Conservation (phyloP, 2,888 invertebrate genomes). For the Plutella xylostella region DNA sequence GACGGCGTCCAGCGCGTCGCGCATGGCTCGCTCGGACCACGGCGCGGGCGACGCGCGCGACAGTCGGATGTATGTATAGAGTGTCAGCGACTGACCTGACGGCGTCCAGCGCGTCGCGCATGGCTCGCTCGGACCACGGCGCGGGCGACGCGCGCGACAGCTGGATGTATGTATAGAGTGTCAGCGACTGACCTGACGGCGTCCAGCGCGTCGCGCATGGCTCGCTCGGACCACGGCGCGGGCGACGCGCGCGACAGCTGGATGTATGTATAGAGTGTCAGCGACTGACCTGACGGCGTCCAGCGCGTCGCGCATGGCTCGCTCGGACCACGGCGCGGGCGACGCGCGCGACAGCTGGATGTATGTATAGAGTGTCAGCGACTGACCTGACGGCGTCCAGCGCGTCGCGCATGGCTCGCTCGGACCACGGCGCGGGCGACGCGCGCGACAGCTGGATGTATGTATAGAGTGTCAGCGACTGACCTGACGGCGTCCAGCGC, state of each 20-base stretch:
- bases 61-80: constrained; percentile 86
- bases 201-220: constrained; percentile 91
- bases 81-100: constrained; percentile 83
- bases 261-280: too few relatives aligned
- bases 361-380: too few relatives aligned
- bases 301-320: constrained; percentile 90
- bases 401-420: constrained; percentile 92
- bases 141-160: constrained; percentile 90
- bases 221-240: constrained; percentile 95
- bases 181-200: constrained; percentile 84
- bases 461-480: too few relatives aligned
- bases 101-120: constrained; percentile 91
- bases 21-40: constrained; percentile 95
- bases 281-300: constrained; percentile 86
- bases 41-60: constrained; percentile 92
- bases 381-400: constrained; percentile 85
- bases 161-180: too few relatives aligned
- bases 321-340: constrained; percentile 95
- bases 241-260: constrained; percentile 89
- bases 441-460: constrained; percentile 88
- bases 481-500: constrained; percentile 90
- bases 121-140: constrained; percentile 94
- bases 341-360: constrained; percentile 89
- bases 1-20: constrained; percentile 89
- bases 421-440: constrained; percentile 95